Conservation (phyloP, 2,888 invertebrate species). For the Melieria crassipennis region DNA sequence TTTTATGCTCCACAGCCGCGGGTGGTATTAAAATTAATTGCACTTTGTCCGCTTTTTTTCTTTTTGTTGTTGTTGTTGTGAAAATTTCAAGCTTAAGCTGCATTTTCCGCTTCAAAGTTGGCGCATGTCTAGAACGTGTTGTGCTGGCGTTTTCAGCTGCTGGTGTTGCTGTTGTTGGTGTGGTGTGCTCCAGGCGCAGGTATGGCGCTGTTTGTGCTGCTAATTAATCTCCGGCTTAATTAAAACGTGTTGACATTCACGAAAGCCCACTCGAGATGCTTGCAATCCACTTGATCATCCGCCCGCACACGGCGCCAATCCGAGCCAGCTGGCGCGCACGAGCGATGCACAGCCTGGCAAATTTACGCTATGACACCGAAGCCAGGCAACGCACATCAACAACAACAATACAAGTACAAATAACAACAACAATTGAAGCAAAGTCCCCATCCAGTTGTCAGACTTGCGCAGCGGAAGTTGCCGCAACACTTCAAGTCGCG, state of each 20-base stretch:
- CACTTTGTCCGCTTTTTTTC: neutral
- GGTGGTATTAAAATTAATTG: too few species aligned
- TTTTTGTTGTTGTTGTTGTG: neutral
- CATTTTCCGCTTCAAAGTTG: neutral
- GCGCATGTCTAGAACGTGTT: neutral
- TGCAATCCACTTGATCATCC: conserved; percentile 4
- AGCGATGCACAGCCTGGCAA: neutral
- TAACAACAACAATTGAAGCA: neutral
- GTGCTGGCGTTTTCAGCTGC: neutral
- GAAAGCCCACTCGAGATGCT: conserved; percentile 14
- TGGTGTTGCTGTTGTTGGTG: neutral
- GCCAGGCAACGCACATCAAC: neutral
- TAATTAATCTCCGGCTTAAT: conserved; percentile 32
- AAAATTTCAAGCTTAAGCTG: neutral
- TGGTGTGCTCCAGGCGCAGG: too few species aligned
- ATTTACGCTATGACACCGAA: too few species aligned
- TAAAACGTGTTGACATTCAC: conserved; percentile 29
- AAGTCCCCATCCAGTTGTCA: neutral
- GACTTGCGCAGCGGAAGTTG: neutral
- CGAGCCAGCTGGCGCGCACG: neutral
- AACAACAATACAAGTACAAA: neutral
- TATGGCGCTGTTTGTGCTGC: neutral
- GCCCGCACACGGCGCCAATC: neutral
- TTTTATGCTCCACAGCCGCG: too few species aligned
- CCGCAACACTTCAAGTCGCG: conserved; percentile 2